Evolutionary conservation across 2,888 invertebrate species (phyloP), one percentile per base, ranked within the genome.

Genomic region (Lottia gigantea): DNA sequence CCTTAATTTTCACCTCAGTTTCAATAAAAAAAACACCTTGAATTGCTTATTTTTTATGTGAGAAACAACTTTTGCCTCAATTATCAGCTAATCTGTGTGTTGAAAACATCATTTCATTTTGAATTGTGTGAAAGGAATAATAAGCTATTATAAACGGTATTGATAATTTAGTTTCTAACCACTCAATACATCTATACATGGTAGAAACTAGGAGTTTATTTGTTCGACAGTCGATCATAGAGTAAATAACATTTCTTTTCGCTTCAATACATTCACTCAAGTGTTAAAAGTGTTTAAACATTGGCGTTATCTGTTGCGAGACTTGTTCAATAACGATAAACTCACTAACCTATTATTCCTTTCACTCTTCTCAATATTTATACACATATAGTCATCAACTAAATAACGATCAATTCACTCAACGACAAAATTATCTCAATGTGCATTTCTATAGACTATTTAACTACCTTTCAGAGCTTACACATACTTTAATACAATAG

Each of bases 271-370:
- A 55, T 19, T 55, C 55, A 55, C 55, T 55, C 55, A 23, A 55
- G 55, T 55, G 55, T 55, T 55, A 55, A 55, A 55, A 55, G 55
- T 55, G 55, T 55, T 55, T 23, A 55, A 55, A 55, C 23, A 55
- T 55, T 55, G 55, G 19, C 55, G 55, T 55, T 55, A 55, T 55
- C 55, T 55, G 55, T 55, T 55, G 55, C 55, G 55, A 55, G 55
- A 55, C 55, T 55, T 55, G 55, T 55, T 55, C 55, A 55, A 55
- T 55, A 55, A 55, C 55, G 55, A 55, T 55, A 55, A 55, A 55
- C 55, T 55, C 55, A 55, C 55, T 55, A 55, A 55, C 55, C 55
- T 23, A 55, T 55, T 55, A 55, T 55, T 19, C 55, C 55, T 55
- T 55, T 55, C 55, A 55, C 55, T 55, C 55, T 55, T 55, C 55